These are phyloP conservation scores for Melangyna quadrimaculata DNA, from an alignment of 2,888 invertebrate genomes.

Conservation along the genomic window DNA sequence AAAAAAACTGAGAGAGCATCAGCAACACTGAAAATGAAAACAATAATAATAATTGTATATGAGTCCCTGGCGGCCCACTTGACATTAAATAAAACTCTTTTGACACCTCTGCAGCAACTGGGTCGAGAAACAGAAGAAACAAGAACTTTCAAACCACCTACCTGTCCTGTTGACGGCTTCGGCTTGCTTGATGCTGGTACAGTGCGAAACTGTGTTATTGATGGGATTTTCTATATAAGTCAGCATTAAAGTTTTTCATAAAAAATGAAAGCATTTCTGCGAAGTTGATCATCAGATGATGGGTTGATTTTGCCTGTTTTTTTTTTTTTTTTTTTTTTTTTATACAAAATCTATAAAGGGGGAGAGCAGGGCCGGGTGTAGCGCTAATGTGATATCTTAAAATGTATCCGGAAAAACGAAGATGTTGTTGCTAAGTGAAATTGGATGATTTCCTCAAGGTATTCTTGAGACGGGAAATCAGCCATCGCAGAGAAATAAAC, in stretches of 20 bases:
- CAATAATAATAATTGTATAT: constrained; percentile 59
- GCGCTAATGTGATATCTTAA: constrained; percentile 56
- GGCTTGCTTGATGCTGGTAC: background rate
- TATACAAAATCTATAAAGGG: constrained; percentile 8
- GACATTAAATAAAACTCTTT: constrained; percentile 67
- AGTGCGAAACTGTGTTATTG: background rate
- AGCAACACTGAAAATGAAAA: constrained; percentile 13
- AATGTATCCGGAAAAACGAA: constrained; percentile 41
- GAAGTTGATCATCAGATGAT: constrained; percentile 35
- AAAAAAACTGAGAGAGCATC: background rate
- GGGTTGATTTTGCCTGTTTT: constrained; percentile 6
- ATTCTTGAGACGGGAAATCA: background rate
- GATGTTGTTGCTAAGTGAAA: constrained; percentile 61
- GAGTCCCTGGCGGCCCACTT: constrained; percentile 68
- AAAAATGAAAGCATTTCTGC: background rate
- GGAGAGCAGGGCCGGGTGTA: background rate
- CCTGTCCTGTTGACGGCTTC: background rate
- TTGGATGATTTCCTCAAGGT: constrained; percentile 58
- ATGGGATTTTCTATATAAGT: background rate
- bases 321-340: background rate
- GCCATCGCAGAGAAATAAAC: background rate
- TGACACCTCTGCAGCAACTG: constrained; percentile 43
- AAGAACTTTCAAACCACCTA: constrained; percentile 1
- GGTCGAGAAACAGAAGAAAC: background rate
- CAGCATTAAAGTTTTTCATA: background rate